Conservation (phyloP, 2,888 invertebrate genomes). For the Rhopalosiphum nymphaeae region DNA sequence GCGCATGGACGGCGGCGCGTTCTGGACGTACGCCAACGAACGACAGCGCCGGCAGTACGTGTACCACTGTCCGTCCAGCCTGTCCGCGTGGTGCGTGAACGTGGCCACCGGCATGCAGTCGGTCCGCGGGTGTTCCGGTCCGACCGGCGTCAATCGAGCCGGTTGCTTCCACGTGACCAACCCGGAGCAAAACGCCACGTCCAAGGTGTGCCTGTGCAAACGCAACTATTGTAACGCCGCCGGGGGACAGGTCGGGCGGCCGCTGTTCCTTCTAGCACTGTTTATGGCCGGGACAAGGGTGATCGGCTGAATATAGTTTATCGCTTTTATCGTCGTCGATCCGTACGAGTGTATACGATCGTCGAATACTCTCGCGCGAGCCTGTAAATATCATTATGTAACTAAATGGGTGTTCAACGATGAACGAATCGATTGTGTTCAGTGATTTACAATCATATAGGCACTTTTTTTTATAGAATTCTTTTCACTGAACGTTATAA, state of each 20-base stretch:
- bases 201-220: constrained; percentile 54
- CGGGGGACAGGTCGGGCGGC: not conserved
- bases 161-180: constrained; percentile 52
- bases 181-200: not conserved
- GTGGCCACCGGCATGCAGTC: constrained; percentile 38
- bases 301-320: not conserved
- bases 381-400: not conserved
- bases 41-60: constrained; percentile 35
- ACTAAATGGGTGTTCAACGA: too few relatives aligned
- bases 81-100: constrained; percentile 61
- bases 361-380: not conserved
- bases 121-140: constrained; percentile 60
- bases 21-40: constrained; percentile 53
- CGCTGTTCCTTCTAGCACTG: not conserved
- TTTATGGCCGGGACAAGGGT: not conserved
- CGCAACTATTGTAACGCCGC: constrained; percentile 31
- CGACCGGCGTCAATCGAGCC: constrained; percentile 55
- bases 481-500: too few relatives aligned
- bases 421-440: too few relatives aligned
- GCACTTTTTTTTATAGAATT: too few relatives aligned
- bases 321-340: too few relatives aligned
- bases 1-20: constrained; percentile 55
- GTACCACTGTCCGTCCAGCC: constrained; percentile 61
- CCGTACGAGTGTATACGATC: not conserved
- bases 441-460: too few relatives aligned